Percentiles rank a stretch among this genome's conserved stretches.
Evolutionary conservation across 2,888 invertebrate genomes (phyloP).

Genomic region (Xanthia togata): DNA sequence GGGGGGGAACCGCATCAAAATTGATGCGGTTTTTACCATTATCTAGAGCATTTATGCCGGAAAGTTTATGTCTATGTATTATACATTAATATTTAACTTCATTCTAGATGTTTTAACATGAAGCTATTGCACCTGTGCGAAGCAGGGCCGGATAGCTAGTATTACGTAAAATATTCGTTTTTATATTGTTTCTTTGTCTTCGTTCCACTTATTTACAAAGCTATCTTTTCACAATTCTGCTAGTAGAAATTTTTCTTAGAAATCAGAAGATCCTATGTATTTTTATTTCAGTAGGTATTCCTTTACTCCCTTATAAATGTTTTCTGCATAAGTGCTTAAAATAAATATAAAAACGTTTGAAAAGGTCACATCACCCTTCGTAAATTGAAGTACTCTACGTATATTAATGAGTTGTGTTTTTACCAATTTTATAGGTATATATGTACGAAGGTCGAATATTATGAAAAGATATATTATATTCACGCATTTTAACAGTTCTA

Average conservation of each 20-base stretch:
- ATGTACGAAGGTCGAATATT: not conserved
- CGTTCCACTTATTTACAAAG: constrained; percentile 4
- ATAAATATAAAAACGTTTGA: not conserved
- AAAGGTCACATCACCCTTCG: not conserved
- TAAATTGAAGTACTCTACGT: not conserved
- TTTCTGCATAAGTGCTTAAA: not conserved
- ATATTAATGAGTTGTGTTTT: not conserved
- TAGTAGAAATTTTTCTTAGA: not conserved
- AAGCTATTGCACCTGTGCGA: not conserved
- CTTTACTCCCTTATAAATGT: not conserved
- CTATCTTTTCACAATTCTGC: not conserved
- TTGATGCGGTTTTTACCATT: not conserved
- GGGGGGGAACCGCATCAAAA: too few relatives aligned
- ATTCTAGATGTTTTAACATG: not conserved
- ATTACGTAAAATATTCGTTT: not conserved
- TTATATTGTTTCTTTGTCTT: constrained; percentile 1
- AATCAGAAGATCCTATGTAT: not conserved
- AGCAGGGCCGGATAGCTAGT: not conserved
- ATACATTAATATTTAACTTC: not conserved
- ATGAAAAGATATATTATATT: not conserved
- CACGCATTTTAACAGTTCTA: not conserved
- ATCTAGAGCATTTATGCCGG: not conserved
- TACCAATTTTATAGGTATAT: too few relatives aligned
- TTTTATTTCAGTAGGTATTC: constrained; percentile 2
- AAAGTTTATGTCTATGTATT: not conserved